phyloP scores from a whole-genome alignment of 2,888 invertebrate species.

The Andrena marginata region DNA sequence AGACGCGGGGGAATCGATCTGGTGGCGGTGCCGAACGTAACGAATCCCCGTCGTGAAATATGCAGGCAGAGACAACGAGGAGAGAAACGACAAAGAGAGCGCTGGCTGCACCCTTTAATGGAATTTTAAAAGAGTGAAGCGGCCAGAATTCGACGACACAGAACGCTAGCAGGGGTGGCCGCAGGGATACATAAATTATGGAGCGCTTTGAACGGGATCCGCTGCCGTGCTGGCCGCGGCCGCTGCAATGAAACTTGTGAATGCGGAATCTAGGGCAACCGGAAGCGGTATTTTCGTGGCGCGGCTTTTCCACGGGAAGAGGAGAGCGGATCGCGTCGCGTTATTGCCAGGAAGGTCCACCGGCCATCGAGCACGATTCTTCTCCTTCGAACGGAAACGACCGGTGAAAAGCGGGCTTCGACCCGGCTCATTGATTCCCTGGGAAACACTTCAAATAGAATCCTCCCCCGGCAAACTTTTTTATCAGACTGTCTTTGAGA shows the following conservation, averaged over 20 bases:
- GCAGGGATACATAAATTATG: slow-evolving; percentile 73
- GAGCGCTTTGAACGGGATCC: slow-evolving; percentile 73
- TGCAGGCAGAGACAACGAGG: slow-evolving; percentile 30
- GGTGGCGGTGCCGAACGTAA: slow-evolving; percentile 4
- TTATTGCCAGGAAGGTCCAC: slow-evolving; percentile 52
- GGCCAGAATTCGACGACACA: slow-evolving; percentile 61
- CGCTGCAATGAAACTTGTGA: slow-evolving; percentile 67
- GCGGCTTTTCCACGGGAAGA: slow-evolving; percentile 67
- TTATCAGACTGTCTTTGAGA: no score
- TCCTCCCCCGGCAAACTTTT: not conserved
- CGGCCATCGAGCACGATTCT: slow-evolving; percentile 37
- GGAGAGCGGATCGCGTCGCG: slow-evolving; percentile 41
- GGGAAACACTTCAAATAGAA: not conserved
- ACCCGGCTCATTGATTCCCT: not conserved
- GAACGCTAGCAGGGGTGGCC: slow-evolving; percentile 50
- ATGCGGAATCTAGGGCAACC: slow-evolving; percentile 75
- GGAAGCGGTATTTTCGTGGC: slow-evolving; percentile 75
- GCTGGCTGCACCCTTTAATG: slow-evolving; percentile 66
- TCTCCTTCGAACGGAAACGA: slow-evolving; percentile 2
- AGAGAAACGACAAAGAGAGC: slow-evolving; percentile 60
- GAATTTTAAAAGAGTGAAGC: slow-evolving; percentile 73
- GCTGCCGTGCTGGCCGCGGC: slow-evolving; percentile 46
- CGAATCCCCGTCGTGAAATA: slow-evolving; percentile 47
- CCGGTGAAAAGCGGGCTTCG: not conserved
- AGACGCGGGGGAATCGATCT: slow-evolving; percentile 4